Evolutionary conservation across 2,113 vertebrate species (phyloP).

Genomic region (Ranitomeya variabilis): DNA sequence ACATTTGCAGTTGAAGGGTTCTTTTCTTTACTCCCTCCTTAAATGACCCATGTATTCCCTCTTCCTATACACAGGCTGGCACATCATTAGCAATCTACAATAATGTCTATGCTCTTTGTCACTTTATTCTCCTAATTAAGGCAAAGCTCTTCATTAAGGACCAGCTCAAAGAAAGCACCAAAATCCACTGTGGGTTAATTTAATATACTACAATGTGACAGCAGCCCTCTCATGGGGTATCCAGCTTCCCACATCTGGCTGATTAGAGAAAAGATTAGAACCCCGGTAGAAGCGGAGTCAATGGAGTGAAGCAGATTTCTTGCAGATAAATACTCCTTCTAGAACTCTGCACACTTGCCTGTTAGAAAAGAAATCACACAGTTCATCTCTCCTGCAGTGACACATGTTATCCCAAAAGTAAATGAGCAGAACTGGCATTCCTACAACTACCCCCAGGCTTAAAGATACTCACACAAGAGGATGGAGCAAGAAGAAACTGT

Average conservation of each 20-base stretch:
- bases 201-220: constrained; percentile 54
- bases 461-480: constrained; percentile 11
- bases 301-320: constrained; percentile 50
- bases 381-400: constrained; percentile 31
- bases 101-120: constrained; percentile 20
- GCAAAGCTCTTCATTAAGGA: constrained; percentile 41
- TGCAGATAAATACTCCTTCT: constrained; percentile 33
- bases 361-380: constrained; percentile 47
- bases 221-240: constrained; percentile 51
- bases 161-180: constrained; percentile 3
- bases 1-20: neutral
- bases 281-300: constrained; percentile 43
- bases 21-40: neutral
- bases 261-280: constrained; percentile 55
- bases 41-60: neutral
- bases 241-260: constrained; percentile 14
- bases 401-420: constrained; percentile 19
- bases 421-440: constrained; percentile 33
- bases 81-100: constrained; percentile 41
- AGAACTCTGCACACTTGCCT: constrained; percentile 35
- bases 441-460: constrained; percentile 17
- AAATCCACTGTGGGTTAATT: constrained; percentile 55
- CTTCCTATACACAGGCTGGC: constrained; percentile 6
- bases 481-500: neutral
- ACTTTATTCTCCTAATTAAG: constrained; percentile 54